Percentiles rank a stretch among this genome's conserved stretches.
Conservation (phyloP, 2,888 invertebrate genomes). For the Acrocyrtus sp. region DNA sequence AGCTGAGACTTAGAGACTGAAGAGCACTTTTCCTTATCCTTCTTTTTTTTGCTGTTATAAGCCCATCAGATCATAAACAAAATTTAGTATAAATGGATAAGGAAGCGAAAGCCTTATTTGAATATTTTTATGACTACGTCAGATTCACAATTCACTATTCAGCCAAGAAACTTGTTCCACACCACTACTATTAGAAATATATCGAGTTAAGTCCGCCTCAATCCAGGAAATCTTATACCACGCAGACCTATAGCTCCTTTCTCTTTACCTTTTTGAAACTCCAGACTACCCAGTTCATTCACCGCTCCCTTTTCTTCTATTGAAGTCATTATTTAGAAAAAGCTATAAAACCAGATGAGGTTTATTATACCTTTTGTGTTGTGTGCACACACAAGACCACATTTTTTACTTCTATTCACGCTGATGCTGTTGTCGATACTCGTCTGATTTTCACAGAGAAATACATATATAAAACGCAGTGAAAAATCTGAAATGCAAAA, state of each 20-base stretch:
- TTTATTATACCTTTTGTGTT: slow-evolving; percentile 19
- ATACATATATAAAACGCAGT: slow-evolving; percentile 33
- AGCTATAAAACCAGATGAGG: slow-evolving; percentile 37
- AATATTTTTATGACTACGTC: slow-evolving; percentile 16
- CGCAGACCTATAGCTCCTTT: too few relatives aligned
- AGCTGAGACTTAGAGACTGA: too few relatives aligned
- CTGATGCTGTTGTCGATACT: slow-evolving; percentile 42
- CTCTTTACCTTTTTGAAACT: slow-evolving; percentile 1
- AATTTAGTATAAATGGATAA: slow-evolving; percentile 19
- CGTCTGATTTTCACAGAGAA: slow-evolving; percentile 6
- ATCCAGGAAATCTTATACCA: too few relatives aligned
- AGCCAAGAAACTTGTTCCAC: slow-evolving; percentile 5
- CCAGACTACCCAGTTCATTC: not conserved
- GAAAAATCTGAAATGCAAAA: slow-evolving; percentile 46
- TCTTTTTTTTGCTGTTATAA: too few relatives aligned
- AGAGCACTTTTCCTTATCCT: slow-evolving; percentile 9
- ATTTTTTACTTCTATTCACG: slow-evolving; percentile 9
- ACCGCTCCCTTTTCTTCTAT: slow-evolving; percentile 9
- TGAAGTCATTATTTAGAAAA: slow-evolving; percentile 35
- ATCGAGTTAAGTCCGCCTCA: slow-evolving; percentile 16
- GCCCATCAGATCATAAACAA: slow-evolving; percentile 20
- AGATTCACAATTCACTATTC: slow-evolving; percentile 18
- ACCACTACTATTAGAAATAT: slow-evolving; percentile 22
- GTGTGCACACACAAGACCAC: slow-evolving; percentile 12
- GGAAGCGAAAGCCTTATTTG: too few relatives aligned